These are phyloP conservation scores for Polydrusus cervinus DNA, from an alignment of 2,888 invertebrate species.

Conservation along the genomic window DNA sequence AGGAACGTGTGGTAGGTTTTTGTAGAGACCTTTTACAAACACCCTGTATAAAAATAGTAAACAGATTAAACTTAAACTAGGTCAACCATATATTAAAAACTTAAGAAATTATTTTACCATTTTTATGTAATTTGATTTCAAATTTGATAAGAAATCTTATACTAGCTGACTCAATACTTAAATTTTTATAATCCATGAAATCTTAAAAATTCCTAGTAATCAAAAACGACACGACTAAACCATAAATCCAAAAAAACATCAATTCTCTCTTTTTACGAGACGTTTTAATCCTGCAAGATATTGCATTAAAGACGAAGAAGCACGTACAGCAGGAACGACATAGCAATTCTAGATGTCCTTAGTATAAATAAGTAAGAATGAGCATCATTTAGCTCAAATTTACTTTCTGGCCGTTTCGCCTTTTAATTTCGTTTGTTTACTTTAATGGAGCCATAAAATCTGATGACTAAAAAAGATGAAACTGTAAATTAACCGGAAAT, in stretches of 20 bases:
- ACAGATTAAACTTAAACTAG: too few species aligned
- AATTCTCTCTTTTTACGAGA: slow-evolving; percentile 49
- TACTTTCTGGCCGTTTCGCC: slow-evolving; percentile 49
- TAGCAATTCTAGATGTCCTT: slow-evolving; percentile 46
- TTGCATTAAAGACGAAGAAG: slow-evolving; percentile 40
- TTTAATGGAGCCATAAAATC: slow-evolving; percentile 51
- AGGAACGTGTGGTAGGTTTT: too few species aligned
- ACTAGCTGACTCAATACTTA: too few species aligned
- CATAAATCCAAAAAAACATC: slow-evolving; percentile 44
- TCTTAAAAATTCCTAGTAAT: slow-evolving; percentile 15
- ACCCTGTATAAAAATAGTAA: too few species aligned
- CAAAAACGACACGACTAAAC: slow-evolving; percentile 20
- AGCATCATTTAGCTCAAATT: slow-evolving; percentile 49
- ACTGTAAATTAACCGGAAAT: slow-evolving; percentile 29
- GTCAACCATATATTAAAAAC: too few species aligned
- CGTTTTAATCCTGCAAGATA: slow-evolving; percentile 45
- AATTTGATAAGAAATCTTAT: background rate
- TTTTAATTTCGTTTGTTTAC: slow-evolving; percentile 53
- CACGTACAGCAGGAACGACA: slow-evolving; percentile 48
- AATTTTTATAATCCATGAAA: background rate
- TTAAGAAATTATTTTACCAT: too few species aligned
- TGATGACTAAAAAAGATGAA: slow-evolving; percentile 35
- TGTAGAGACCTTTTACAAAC: too few species aligned
- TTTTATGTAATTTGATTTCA: too few species aligned
- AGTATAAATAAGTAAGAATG: slow-evolving; percentile 49